Percentiles rank a stretch among this genome's conserved stretches.
phyloP scores from a whole-genome alignment of 2,113 vertebrate genomes.

The Miniopterus natalensis region DNA sequence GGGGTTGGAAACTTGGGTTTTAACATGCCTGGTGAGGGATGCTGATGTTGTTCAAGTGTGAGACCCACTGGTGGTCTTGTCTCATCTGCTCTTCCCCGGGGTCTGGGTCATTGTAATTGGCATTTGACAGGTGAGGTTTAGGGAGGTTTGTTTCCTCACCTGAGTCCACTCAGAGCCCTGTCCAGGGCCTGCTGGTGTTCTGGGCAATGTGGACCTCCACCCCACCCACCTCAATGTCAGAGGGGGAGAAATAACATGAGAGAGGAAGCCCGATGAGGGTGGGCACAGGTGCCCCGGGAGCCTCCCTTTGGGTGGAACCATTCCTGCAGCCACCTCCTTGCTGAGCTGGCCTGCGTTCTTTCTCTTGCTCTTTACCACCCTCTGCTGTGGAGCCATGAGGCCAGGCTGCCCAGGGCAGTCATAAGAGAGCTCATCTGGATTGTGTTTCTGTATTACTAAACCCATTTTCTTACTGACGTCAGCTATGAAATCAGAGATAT shows the following conservation, averaged over 20 bases:
- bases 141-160: neutral
- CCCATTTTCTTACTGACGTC: neutral
- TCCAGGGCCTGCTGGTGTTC: neutral
- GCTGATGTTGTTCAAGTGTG: fast-evolving
- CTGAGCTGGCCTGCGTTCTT: neutral
- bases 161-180: too few species aligned
- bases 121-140: neutral
- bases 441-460: fast-evolving
- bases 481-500: too few species aligned
- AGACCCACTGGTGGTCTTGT: neutral
- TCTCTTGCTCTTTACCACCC: neutral
- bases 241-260: too few species aligned
- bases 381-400: neutral
- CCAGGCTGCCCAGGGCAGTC: neutral
- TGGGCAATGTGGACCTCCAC: neutral
- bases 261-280: neutral
- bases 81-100: fast-evolving
- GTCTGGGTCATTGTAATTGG: neutral
- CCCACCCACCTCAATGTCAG: neutral
- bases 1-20: neutral
- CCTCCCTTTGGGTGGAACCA: neutral
- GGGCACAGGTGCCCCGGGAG: neutral
- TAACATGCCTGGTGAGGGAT: neutral
- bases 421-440: too few species aligned
- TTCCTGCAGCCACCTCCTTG: neutral